Conservation (phyloP, 2,113 vertebrate genomes). For the Glaucomys volans region DNA sequence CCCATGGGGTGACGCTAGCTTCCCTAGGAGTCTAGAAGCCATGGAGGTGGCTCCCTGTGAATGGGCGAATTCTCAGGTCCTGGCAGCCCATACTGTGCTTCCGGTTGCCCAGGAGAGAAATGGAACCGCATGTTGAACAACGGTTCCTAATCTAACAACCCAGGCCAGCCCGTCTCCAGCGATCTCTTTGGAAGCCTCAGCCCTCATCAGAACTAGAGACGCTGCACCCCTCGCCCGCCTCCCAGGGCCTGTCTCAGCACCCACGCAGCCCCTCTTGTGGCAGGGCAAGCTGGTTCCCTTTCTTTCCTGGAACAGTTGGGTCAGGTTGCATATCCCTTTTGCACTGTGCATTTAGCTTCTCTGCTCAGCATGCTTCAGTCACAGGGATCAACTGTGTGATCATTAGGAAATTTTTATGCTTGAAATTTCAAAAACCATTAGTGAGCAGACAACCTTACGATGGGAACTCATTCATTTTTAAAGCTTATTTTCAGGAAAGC, state of each 20-base stretch:
- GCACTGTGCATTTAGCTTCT: neutral
- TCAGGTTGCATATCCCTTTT: no score
- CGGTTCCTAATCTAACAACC: neutral
- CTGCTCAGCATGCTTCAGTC: accelerated
- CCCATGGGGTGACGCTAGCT: neutral
- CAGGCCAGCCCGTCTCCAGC: neutral
- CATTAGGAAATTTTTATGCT: neutral
- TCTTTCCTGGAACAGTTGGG: neutral
- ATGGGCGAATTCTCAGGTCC: neutral
- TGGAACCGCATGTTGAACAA: neutral
- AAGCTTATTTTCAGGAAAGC: neutral
- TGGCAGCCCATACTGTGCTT: neutral
- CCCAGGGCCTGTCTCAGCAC: neutral
- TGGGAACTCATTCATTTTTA: neutral
- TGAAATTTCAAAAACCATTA: neutral
- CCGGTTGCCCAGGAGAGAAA: neutral
- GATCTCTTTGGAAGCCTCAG: no score
- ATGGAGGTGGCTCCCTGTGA: neutral
- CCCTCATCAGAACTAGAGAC: no score
- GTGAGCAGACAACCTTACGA: neutral
- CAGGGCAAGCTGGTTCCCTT: neutral
- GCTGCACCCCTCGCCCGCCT: accelerated
- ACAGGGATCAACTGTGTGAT: no score
- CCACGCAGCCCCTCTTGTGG: neutral
- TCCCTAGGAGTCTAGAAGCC: neutral